Percentiles rank a stretch among this genome's conserved stretches.
phyloP scores from a whole-genome alignment of 1,140 invertebrate genomes.

The Aculops lycopersici region DNA sequence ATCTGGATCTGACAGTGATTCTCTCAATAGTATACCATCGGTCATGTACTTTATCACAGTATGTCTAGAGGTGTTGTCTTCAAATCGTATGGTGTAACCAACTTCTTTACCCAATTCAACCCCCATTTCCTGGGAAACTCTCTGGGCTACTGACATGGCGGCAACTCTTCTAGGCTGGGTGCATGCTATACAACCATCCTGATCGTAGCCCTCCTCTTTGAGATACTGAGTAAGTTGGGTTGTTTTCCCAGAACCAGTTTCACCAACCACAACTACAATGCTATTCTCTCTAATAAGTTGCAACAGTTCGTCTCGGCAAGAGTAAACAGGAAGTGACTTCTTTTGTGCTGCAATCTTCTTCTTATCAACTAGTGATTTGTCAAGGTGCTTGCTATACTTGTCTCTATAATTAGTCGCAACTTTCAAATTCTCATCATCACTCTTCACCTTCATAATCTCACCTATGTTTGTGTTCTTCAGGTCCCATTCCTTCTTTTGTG shows the following conservation, averaged over 20 bases:
- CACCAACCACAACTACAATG: conserved; percentile 81
- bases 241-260: conserved; percentile 95
- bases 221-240: conserved; percentile 91
- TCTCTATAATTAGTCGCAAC: conserved; percentile 33
- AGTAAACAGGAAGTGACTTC: conserved; percentile 74
- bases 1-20: conserved; percentile 89
- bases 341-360: conserved; percentile 62
- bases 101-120: conserved; percentile 35
- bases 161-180: conserved; percentile 44
- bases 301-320: conserved; percentile 61
- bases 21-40: conserved; percentile 82
- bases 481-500: conserved; percentile 97
- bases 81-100: conserved; percentile 41
- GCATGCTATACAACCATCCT: conserved; percentile 27
- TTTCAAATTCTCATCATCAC: conserved; percentile 30
- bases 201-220: conserved; percentile 84
- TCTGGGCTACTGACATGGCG: conserved; percentile 38
- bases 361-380: conserved; percentile 15
- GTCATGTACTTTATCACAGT: conserved; percentile 94
- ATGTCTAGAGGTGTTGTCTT: conserved; percentile 38
- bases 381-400: conserved; percentile 75
- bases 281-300: conserved; percentile 78
- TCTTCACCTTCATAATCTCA: conserved; percentile 77
- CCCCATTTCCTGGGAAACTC: conserved; percentile 35
- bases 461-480: conserved; percentile 79